A percentile compares a stretch with the other conserved stretches of the same genome.
These are phyloP conservation scores for Lerema accius DNA, from an alignment of 1,140 invertebrate genomes.

Conservation along the genomic window DNA sequence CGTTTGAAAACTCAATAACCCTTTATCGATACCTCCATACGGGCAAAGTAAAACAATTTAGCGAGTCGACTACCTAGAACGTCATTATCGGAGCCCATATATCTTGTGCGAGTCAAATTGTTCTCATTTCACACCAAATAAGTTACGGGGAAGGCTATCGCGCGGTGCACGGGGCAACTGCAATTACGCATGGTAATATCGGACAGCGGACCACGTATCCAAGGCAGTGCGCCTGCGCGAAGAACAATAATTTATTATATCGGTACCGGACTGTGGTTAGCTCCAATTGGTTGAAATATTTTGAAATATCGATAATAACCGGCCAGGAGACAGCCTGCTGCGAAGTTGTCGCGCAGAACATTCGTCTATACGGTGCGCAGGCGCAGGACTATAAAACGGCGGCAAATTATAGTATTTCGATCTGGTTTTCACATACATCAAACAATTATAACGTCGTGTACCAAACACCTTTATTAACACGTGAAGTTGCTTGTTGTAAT, in stretches of 20 bases:
- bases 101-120: constrained; percentile 67
- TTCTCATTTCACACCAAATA: constrained; percentile 78
- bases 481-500: no score
- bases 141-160: constrained; percentile 54
- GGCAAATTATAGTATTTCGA: constrained; percentile 27
- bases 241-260: constrained; percentile 45
- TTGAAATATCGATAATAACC: constrained; percentile 30
- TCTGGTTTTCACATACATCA: constrained; percentile 23
- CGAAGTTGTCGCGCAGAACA: constrained; percentile 26
- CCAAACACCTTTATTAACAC: constrained; percentile 26
- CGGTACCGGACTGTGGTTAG: constrained; percentile 29
- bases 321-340: constrained; percentile 14
- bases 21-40: constrained; percentile 30
- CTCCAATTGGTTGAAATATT: constrained; percentile 25
- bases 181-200: constrained; percentile 63
- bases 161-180: constrained; percentile 46
- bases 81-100: constrained; percentile 65
- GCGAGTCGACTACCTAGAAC: no score
- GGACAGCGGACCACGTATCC: constrained; percentile 34
- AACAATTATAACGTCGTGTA: constrained; percentile 21
- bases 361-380: constrained; percentile 21
- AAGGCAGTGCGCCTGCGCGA: constrained; percentile 16
- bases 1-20: constrained; percentile 35
- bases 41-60: constrained; percentile 57
- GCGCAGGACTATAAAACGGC: constrained; percentile 16